These are phyloP conservation scores for Anhinga anhinga DNA, from an alignment of 2,113 vertebrate species.

Conservation along the genomic window DNA sequence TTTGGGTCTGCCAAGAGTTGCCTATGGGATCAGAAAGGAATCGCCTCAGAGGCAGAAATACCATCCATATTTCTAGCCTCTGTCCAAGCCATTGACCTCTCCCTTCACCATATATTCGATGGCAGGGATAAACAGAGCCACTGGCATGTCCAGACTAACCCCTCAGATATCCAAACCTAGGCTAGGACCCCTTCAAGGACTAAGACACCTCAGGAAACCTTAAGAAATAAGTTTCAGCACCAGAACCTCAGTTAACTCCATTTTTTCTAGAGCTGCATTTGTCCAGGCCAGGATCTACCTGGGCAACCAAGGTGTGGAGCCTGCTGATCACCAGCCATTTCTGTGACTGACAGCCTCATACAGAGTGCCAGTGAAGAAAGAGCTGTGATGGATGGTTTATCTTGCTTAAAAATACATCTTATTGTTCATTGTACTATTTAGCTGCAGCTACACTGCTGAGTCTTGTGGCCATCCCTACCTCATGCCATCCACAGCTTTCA, in stretches of 20 bases:
- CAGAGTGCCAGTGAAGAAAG: background rate
- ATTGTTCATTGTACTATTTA: background rate
- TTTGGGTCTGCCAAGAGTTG: background rate
- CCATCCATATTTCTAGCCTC: background rate
- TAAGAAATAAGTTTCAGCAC: background rate
- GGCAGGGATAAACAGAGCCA: background rate
- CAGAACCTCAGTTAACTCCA: background rate
- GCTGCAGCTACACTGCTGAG: background rate
- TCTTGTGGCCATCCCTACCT: background rate
- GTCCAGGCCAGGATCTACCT: background rate
- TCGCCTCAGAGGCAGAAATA: conserved; percentile 49
- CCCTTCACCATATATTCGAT: background rate
- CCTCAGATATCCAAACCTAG: background rate
- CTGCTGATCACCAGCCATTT: background rate
- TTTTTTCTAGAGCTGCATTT: background rate
- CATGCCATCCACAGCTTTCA: background rate
- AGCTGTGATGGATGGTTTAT: background rate
- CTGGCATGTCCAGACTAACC: background rate
- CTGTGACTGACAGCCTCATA: background rate
- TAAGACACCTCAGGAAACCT: background rate
- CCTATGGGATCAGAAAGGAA: background rate
- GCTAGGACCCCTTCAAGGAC: background rate
- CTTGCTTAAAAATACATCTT: background rate
- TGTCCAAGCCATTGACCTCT: background rate
- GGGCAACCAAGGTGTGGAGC: background rate